Evolutionary conservation across 1,140 invertebrate genomes (phyloP), one percentile per base, ranked within the genome.

Genomic region (Pseudomyrmex gracilis): DNA sequence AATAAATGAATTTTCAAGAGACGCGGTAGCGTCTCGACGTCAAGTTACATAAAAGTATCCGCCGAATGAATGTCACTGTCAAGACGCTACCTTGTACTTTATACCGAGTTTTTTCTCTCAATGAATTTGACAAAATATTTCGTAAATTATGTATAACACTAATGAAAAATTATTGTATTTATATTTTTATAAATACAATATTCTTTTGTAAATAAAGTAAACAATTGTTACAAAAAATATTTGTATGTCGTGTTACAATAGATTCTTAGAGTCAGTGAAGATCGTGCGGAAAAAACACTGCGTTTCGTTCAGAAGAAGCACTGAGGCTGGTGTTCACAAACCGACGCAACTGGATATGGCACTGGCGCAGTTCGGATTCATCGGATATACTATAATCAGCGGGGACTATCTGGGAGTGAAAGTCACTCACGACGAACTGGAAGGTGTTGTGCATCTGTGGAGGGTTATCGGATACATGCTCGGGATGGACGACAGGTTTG

Each of bases 391-490:
- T 0, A 88, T 98, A 0, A 83, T 97, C 4, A 96, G 96, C 57
- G 95, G 96, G 0, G 93, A 96, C 61, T 92, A 95, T 49, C 94
- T 98, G 47, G 97, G 97, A 0, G 93, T 98, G 2, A 85, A 91
- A 2, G 90, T 91, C 3, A 94, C 94, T 20, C 87, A 94, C 10
- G 95, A 96, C 34, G 96, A 97, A 68, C 89, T 97, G n/a, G 96
- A 97, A 66, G 96, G 96, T n/a, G 96, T 97, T 67, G 92, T 97
- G 1, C 97, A 98, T 91, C 96, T 98, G 87, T 98, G 98, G 98
- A 95, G 96, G 58, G 96, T 97, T 1, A 96, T 98, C 47, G 98
- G 97, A 0, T 95, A 96, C 88, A 92, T 97, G 89, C 95, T 98
- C 61, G 98, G 98, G 2, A 96, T 98, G 15, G 95, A 98, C 84